Evolutionary conservation across 1,140 invertebrate species (phyloP).

Genomic region (Formica exsecta): DNA sequence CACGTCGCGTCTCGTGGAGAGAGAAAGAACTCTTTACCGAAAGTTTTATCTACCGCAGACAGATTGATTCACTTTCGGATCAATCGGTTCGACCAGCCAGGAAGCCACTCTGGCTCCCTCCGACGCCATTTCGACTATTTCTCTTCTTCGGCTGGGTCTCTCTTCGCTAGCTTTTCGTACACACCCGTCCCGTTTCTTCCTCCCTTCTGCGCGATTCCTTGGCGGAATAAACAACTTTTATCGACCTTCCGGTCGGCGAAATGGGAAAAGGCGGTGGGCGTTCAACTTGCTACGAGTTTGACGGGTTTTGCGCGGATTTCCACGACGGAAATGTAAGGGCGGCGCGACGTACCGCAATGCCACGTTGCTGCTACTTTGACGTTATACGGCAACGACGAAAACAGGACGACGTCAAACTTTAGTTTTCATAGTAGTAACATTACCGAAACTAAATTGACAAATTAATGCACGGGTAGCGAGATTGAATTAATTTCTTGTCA

Average conservation of each 20-base stretch:
- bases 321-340: constrained; percentile 73
- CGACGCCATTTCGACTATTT: constrained; percentile 57
- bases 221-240: constrained; percentile 82
- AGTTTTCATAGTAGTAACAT: constrained; percentile 51
- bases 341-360: constrained; percentile 62
- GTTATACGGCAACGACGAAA: constrained; percentile 67
- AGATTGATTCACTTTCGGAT: constrained; percentile 78
- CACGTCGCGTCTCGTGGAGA: constrained; percentile 4
- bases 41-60: constrained; percentile 82
- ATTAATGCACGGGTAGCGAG: constrained; percentile 58
- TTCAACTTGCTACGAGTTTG: constrained; percentile 77
- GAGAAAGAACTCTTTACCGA: constrained; percentile 72
- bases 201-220: constrained; percentile 66
- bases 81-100: constrained; percentile 74
- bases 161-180: constrained; percentile 13
- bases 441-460: constrained; percentile 61
- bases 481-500: constrained; percentile 71
- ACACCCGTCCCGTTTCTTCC: constrained; percentile 60
- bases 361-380: constrained; percentile 67
- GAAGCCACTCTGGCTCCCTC: constrained; percentile 69
- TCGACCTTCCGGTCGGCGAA: constrained; percentile 77
- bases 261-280: constrained; percentile 78
- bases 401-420: constrained; percentile 70
- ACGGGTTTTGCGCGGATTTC: constrained; percentile 77
- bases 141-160: constrained; percentile 47